A percentile compares a stretch with the other conserved stretches of the same genome.
These are phyloP conservation scores for Camelus bactrianus DNA, from an alignment of 2,113 vertebrate species.

Conservation along the genomic window DNA sequence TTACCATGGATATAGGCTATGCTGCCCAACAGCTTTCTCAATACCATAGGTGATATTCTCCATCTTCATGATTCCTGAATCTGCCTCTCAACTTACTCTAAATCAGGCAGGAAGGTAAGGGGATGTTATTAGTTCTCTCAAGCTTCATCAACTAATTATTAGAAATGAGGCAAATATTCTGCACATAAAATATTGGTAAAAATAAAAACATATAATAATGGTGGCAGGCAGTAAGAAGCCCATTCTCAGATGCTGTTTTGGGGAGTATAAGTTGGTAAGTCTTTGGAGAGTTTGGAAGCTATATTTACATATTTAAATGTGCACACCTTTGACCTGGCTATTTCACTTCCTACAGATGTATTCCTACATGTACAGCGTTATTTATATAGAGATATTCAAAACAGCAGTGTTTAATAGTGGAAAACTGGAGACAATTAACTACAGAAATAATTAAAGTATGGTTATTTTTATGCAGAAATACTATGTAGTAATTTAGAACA, in stretches of 20 bases:
- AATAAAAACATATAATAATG: neutral
- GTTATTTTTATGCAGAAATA: constrained; percentile 20
- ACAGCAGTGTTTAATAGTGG: neutral
- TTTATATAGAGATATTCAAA: neutral
- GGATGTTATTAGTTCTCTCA: neutral
- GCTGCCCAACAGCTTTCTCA: neutral
- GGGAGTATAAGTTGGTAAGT: neutral
- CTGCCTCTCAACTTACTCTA: constrained; percentile 32
- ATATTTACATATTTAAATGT: neutral
- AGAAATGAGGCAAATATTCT: neutral
- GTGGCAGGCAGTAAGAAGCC: neutral
- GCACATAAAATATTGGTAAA: neutral
- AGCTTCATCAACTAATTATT: neutral
- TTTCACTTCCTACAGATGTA: neutral
- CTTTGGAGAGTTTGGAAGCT: neutral
- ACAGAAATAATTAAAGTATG: neutral
- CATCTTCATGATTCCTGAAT: neutral
- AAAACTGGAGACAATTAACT: neutral
- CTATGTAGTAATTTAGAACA: neutral
- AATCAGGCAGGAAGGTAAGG: constrained; percentile 28
- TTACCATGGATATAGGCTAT: neutral
- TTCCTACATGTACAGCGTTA: neutral
- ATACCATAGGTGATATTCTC: neutral
- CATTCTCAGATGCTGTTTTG: neutral
- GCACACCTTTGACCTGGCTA: neutral